These are phyloP conservation scores for Heliconius sara DNA, from an alignment of 2,888 invertebrate genomes.

Conservation along the genomic window DNA sequence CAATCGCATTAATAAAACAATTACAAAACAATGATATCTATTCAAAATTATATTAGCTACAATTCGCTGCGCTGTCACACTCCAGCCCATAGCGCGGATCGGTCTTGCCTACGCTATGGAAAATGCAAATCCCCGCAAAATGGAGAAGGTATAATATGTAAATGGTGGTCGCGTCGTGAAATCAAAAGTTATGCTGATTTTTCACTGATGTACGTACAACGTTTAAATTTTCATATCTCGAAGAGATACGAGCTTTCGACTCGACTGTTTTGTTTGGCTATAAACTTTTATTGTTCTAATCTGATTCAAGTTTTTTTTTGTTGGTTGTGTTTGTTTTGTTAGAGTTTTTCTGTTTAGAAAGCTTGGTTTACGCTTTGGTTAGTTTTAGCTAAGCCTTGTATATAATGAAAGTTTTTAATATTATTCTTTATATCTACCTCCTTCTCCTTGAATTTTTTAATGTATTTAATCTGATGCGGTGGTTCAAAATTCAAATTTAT, in stretches of 20 bases:
- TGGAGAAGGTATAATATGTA: slow-evolving; percentile 61
- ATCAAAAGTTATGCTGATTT: slow-evolving; percentile 61
- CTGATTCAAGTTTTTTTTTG: slow-evolving; percentile 16
- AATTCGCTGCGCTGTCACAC: slow-evolving; percentile 37
- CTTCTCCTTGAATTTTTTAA: neutral
- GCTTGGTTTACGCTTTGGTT: neutral
- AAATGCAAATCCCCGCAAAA: slow-evolving; percentile 50
- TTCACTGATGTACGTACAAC: slow-evolving; percentile 50
- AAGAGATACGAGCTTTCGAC: slow-evolving; percentile 51
- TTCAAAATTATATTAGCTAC: slow-evolving; percentile 31
- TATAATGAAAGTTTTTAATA: neutral
- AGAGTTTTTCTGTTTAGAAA: slow-evolving; percentile 1
- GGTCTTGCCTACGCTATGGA: slow-evolving; percentile 55
- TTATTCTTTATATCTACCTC: neutral
- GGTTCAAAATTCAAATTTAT: no score
- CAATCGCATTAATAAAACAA: slow-evolving; percentile 10
- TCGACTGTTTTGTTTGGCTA: slow-evolving; percentile 42
- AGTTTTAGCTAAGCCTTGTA: neutral
- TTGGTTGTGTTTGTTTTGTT: neutral
- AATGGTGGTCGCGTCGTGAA: slow-evolving; percentile 54
- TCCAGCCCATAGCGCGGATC: slow-evolving; percentile 19
- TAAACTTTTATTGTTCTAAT: slow-evolving; percentile 44
- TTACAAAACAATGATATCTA: slow-evolving; percentile 18
- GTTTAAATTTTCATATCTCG: slow-evolving; percentile 54
- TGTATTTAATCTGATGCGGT: neutral